Evolutionary conservation across 2,113 vertebrate genomes (phyloP).

Genomic region (Spizaetus ornatus): DNA sequence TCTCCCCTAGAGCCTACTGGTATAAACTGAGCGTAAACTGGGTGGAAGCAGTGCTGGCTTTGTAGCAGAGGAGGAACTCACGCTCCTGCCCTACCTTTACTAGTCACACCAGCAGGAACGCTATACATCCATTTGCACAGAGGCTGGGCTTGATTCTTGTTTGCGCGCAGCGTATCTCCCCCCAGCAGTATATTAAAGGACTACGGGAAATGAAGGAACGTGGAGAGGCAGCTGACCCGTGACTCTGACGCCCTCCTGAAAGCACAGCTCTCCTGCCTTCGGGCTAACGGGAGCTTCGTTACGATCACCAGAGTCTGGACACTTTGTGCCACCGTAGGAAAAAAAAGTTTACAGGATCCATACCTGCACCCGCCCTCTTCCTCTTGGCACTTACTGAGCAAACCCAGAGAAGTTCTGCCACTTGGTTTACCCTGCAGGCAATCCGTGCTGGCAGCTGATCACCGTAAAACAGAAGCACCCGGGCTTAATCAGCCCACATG

Average conservation of each 20-base stretch:
- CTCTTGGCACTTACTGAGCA: background rate
- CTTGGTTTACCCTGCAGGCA: background rate
- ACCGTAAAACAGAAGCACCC: background rate
- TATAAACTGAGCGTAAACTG: rapidly evolving
- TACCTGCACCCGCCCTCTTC: no score
- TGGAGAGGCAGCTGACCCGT: background rate
- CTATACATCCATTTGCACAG: background rate
- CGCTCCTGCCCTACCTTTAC: background rate
- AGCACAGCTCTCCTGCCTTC: background rate
- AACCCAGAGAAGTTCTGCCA: background rate
- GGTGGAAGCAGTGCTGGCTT: background rate
- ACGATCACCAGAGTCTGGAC: background rate
- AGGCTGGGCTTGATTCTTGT: background rate
- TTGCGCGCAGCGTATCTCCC: rapidly evolving
- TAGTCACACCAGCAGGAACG: background rate
- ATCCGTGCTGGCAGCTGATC: background rate
- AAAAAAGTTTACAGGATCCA: rapidly evolving
- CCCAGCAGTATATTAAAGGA: background rate
- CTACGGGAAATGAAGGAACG: background rate
- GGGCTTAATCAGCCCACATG: background rate
- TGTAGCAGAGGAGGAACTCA: background rate
- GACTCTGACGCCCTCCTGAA: background rate
- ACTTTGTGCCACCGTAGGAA: background rate
- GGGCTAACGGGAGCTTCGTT: background rate
- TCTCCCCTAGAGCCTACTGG: background rate